phyloP scores from a whole-genome alignment of 2,888 invertebrate genomes.

The Hymenopus coronatus region DNA sequence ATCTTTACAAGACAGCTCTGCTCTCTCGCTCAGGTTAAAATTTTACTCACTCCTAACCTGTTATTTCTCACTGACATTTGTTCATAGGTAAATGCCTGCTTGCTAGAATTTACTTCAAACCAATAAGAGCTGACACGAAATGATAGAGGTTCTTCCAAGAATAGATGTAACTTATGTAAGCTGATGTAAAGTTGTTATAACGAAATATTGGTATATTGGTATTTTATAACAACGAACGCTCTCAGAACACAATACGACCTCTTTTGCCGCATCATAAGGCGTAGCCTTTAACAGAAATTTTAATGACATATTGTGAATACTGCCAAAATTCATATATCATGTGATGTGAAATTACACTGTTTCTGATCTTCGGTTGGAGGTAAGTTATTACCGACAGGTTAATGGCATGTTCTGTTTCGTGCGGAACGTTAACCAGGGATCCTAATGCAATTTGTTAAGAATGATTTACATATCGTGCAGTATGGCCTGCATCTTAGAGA shows the following conservation, averaged over 20 bases:
- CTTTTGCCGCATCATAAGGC: neutral
- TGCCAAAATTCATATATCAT: neutral
- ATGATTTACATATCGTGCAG: neutral
- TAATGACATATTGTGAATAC: neutral
- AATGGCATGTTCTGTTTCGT: neutral
- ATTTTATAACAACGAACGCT: neutral
- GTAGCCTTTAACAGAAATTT: neutral
- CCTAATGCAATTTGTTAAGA: neutral
- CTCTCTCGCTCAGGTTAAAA: no score
- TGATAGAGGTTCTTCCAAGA: no score
- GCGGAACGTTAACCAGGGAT: neutral
- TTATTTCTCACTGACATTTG: no score
- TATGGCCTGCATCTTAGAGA: neutral
- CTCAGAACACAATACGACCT: neutral
- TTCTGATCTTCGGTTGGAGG: neutral
- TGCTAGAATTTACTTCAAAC: no score
- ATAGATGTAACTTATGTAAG: no score
- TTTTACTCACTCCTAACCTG: no score
- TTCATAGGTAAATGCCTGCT: no score
- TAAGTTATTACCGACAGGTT: neutral
- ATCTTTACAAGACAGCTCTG: no score
- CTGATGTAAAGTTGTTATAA: no score
- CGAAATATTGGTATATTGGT: no score
- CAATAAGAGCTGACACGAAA: no score
- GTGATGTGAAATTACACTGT: neutral